Percentiles rank a stretch among this genome's conserved stretches.
Conservation (phyloP, 2,797 vertebrate species). For the Spheniscus humboldti region DNA sequence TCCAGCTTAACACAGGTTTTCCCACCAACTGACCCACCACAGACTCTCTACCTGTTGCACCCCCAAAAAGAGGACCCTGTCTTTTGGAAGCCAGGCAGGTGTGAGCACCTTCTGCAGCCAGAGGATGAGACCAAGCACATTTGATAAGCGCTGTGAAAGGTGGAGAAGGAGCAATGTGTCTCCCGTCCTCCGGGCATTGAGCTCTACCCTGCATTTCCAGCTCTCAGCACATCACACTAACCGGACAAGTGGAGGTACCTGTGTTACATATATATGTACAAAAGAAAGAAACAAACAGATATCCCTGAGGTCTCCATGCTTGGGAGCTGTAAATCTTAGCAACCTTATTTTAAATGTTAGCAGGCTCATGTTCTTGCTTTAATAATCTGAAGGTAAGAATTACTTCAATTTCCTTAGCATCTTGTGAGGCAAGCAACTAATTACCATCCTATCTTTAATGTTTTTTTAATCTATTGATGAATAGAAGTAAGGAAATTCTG, state of each 20-base stretch:
- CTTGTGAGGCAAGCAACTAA: not conserved
- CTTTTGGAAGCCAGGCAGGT: not conserved
- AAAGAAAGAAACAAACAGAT: not conserved
- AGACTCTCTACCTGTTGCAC: not conserved
- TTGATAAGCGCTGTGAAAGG: not conserved
- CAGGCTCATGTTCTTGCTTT: not conserved
- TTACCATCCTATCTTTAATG: not conserved
- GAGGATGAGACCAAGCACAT: not conserved
- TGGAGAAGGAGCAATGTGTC: not conserved
- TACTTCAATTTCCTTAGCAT: not conserved
- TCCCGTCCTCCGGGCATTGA: rapidly evolving
- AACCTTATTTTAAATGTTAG: not conserved
- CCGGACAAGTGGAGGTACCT: not conserved
- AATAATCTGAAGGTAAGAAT: not conserved
- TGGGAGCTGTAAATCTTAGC: not conserved
- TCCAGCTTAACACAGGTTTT: not conserved
- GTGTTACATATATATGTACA: not conserved
- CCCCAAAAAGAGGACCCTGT: not conserved
- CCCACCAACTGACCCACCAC: not conserved
- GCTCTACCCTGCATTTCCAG: not conserved
- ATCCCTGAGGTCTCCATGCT: not conserved
- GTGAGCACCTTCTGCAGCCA: not conserved
- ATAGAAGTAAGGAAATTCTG: not conserved
- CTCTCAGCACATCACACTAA: not conserved
- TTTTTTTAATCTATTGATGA: not conserved